Base-by-base conservation (phyloP, 2,888 invertebrate species). In the Calliopum simillimum region DNA sequence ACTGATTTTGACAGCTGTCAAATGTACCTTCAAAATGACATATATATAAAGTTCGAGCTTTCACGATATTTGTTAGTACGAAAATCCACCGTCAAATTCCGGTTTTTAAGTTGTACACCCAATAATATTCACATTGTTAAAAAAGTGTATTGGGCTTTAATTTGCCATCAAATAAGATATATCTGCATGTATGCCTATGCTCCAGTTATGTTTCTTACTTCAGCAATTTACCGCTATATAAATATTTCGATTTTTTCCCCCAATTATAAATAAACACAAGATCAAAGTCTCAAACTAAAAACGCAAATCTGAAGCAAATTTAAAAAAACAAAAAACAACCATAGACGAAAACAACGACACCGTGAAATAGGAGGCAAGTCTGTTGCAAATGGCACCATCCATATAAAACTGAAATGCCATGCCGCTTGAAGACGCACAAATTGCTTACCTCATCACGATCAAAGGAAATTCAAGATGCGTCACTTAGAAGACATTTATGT, bases 201-300 rank as follows among this genome's bases (percentile, higher is more conserved):
- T 14, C 14, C n/a, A 59, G 51, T 53, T 56, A 51, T 12, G 41
- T 14, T 55, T 14, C n/a, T 21, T 14, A 23, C 56, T 13, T 46
- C 58, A 58, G 49, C 53, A 53, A 69, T 65, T 70, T 23, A 55
- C 23, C 44, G 23, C 56, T 56, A 14, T 65, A 63, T 55, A 65
- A 59, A 71, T 69, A 71, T 66, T 71, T 63, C 46, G 44, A 67
- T 44, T 59, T 69, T 71, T 66, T 59, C 63, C 55, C 59, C 66
- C 71, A 68, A 71, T 68, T 74, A 69, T 46, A 74, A 74, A 74
- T 65, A 74, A 74, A 70, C 74, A 68, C 71, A 72, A 74, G 74
- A 74, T 74, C 74, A 74, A 74, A 74, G 74, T 59, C 59, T 55
- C 65, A 43, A 19, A 65, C 13, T 8, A 33, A 33, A n/a, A 33